Conservation (phyloP, 2,888 invertebrate species). For the Nasonia oneida region DNA sequence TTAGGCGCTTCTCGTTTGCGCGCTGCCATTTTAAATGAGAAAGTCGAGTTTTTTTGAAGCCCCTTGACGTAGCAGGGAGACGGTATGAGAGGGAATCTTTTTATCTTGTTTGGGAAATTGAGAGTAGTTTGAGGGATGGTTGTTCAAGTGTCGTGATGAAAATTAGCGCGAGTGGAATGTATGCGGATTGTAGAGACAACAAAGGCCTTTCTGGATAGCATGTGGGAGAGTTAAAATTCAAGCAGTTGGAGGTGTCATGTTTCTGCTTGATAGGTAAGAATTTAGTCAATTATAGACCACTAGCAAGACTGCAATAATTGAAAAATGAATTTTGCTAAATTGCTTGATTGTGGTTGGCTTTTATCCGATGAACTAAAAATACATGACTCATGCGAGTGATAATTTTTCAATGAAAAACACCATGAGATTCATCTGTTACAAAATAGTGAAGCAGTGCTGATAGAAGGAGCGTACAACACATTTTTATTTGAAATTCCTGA, state of each 20-base stretch:
- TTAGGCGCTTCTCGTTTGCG: not conserved
- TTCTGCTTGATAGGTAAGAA: slow-evolving; percentile 36
- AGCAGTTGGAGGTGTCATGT: not conserved
- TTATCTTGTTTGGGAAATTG: not conserved
- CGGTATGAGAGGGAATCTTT: not conserved
- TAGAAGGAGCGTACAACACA: not conserved
- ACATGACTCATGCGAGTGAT: not conserved
- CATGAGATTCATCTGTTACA: not conserved
- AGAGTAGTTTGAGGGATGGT: not conserved
- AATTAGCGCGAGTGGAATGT: not conserved
- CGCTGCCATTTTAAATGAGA: not conserved
- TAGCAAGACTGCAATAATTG: not conserved
- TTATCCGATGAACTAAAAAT: not conserved
- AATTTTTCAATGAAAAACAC: not conserved
- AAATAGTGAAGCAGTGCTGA: not conserved
- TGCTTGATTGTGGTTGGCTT: not conserved
- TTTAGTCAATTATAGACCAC: not conserved
- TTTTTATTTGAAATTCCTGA: slow-evolving; percentile 1
- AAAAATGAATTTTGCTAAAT: slow-evolving; percentile 12
- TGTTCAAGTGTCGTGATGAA: not conserved
- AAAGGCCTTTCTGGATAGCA: not conserved
- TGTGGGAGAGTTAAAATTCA: not conserved
- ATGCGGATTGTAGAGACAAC: not conserved
- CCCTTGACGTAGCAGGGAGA: not conserved
- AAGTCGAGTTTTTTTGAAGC: slow-evolving; percentile 3